Evolutionary conservation across 2,113 vertebrate genomes (phyloP).

Genomic region (Mobula hypostoma): DNA sequence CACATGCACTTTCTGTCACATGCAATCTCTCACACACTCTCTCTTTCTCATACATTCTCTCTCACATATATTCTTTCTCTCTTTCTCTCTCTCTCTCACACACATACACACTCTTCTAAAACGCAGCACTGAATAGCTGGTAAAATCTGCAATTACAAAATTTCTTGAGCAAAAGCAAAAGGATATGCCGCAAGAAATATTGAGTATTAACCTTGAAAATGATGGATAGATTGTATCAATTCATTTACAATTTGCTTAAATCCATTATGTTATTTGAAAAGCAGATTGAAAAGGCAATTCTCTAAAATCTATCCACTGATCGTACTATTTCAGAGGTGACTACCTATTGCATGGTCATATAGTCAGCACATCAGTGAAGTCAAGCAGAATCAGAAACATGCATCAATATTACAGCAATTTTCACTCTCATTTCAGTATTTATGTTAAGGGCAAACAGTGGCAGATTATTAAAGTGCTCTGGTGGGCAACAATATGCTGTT

Average conservation of each 20-base stretch:
- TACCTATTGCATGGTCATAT: not conserved
- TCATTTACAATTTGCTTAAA: too few relatives aligned
- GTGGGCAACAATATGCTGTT: not conserved
- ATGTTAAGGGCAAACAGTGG: constrained; percentile 33
- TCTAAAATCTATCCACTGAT: not conserved
- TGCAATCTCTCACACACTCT: too few relatives aligned
- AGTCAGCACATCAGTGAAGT: not conserved
- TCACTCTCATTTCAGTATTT: constrained; percentile 39
- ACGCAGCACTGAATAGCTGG: not conserved
- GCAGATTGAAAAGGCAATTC: not conserved
- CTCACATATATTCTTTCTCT: too few relatives aligned
- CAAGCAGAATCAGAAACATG: constrained; percentile 32
- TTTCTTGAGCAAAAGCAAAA: not conserved
- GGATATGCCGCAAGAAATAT: not conserved
- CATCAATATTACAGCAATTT: constrained; percentile 32
- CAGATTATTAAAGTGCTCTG: constrained; percentile 39
- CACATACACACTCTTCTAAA: not conserved
- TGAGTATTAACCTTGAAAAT: not conserved
- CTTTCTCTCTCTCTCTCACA: too few relatives aligned
- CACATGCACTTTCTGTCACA: too few relatives aligned
- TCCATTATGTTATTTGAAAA: not conserved
- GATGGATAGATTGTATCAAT: not conserved
- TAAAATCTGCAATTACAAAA: not conserved
- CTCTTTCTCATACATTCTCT: too few relatives aligned
- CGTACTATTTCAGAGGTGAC: not conserved